Evolutionary conservation across 2,888 invertebrate species (phyloP), one percentile per base, ranked within the genome.

Genomic region (Polydrusus cervinus): DNA sequence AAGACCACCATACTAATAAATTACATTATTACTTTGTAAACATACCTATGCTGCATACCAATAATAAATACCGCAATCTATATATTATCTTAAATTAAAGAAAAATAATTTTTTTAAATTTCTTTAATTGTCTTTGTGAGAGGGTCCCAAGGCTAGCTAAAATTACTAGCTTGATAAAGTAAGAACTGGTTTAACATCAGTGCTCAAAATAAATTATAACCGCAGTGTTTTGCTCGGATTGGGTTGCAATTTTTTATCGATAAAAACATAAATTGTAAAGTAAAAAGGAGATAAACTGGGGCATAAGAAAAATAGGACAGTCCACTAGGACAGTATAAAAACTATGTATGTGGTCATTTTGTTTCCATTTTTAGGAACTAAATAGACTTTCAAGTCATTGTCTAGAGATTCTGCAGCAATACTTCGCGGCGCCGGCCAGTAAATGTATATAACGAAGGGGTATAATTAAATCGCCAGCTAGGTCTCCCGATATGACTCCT

Each of bases 11-110:
- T 47, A 55, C 16, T 25, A 53, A 71, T 71, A 45, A 71, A 47
- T n/a, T 71, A 55, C 64, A 16, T 71, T 71, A 71, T 71, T 71
- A 64, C 64, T 64, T 71, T 71, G 55, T 64, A 57, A 49, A 69
- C 45, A 57, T 69, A 60, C 70, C 49, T 51, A 62, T 51, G 62
- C 61, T 62, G 53, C 62, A 62, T 71, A 43, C 64, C 64, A 43
- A 64, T 34, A 61, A 68, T 68, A 68, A 34, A 34, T 34, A 10
- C 43, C 45, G 25, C 69, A 69, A 71, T 64, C 62, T 71, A 53
- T 71, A 64, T 53, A 64, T 68, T 68, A 68, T 68, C 67, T 38
- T 57, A 43, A 68, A 45, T 68, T 20, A 20, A 43, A 55, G 55
- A 57, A 43, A 68, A 14, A 40, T 16, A 45, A 45, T 57, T 68